Evolutionary conservation across 2,797 vertebrate genomes (phyloP).

Genomic region (Antennarius maculatus): DNA sequence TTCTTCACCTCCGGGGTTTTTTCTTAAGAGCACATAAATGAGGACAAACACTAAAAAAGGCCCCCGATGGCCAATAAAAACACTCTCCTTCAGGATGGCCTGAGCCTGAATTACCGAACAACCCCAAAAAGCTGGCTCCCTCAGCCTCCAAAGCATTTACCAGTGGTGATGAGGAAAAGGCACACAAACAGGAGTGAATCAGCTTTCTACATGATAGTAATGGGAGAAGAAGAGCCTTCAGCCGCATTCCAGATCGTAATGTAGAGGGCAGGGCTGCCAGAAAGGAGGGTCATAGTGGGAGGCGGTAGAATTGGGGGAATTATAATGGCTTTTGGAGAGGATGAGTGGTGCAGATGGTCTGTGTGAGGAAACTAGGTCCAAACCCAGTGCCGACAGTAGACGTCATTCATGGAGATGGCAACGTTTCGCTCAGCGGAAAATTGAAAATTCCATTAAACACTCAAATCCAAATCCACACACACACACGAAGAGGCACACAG

Average conservation of each 20-base stretch:
- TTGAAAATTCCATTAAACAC: conserved; percentile 66
- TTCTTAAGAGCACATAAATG: conserved; percentile 29
- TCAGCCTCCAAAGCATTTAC: conserved; percentile 54
- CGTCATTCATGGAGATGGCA: conserved; percentile 40
- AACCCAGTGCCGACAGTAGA: conserved; percentile 31
- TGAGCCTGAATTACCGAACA: conserved; percentile 52
- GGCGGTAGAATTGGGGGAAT: conserved; percentile 59
- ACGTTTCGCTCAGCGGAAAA: conserved; percentile 44
- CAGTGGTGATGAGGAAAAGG: conserved; percentile 28
- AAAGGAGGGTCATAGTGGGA: conserved; percentile 48
- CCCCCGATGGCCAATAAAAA: conserved; percentile 46
- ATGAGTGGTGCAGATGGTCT: conserved; percentile 66
- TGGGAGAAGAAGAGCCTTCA: conserved; percentile 39
- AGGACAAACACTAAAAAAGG: conserved; percentile 39
- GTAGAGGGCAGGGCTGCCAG: conserved; percentile 56
- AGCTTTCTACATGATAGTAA: conserved; percentile 54
- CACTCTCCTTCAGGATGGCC: conserved; percentile 26
- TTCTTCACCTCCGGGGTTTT: conserved; percentile 35
- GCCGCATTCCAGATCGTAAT: conserved; percentile 55
- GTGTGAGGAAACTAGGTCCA: conserved; percentile 51
- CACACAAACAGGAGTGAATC: conserved; percentile 48
- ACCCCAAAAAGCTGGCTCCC: conserved; percentile 22
- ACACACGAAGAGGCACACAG: conserved; percentile 28
- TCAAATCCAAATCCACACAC: conserved; percentile 55
- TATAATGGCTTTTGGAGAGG: conserved; percentile 61